Percentiles rank a stretch among this genome's conserved stretches.
Evolutionary conservation across 2,797 vertebrate genomes (phyloP).

Genomic region (Neosalanx taihuensis): DNA sequence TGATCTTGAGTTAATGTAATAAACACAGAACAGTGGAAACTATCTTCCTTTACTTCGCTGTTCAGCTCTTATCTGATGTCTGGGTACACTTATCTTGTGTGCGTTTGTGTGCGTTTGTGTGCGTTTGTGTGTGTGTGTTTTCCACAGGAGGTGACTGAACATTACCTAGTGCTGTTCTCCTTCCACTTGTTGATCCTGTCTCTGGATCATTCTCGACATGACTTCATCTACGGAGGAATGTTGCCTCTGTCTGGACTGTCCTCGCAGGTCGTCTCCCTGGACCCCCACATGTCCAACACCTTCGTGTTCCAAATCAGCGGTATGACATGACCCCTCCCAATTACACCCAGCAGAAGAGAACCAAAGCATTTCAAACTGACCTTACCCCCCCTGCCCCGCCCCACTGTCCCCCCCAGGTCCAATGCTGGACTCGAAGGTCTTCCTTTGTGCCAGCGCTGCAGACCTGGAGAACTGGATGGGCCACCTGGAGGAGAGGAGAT

Average conservation of each 20-base stretch:
- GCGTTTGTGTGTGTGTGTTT: conserved; percentile 1
- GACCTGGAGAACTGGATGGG: conserved; percentile 72
- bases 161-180: conserved; percentile 79
- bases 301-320: conserved; percentile 78
- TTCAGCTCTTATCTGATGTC: too few relatives aligned
- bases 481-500: conserved; percentile 68
- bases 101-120: neutral
- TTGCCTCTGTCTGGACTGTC: conserved; percentile 80
- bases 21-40: neutral
- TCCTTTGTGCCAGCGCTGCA: conserved; percentile 66
- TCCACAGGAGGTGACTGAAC: conserved; percentile 69
- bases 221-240: conserved; percentile 80
- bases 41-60: neutral
- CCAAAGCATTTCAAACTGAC: neutral
- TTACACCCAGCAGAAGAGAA: neutral
- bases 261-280: conserved; percentile 53
- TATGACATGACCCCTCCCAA: conserved; percentile 51
- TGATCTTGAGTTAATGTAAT: neutral
- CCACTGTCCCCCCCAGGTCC: conserved; percentile 64
- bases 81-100: too few relatives aligned
- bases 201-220: conserved; percentile 67
- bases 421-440: conserved; percentile 76
- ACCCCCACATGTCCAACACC: conserved; percentile 37
- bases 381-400: neutral
- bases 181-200: conserved; percentile 81